Conservation (phyloP, 1,140 invertebrate genomes). For the Meloidogyne hapla region DNA sequence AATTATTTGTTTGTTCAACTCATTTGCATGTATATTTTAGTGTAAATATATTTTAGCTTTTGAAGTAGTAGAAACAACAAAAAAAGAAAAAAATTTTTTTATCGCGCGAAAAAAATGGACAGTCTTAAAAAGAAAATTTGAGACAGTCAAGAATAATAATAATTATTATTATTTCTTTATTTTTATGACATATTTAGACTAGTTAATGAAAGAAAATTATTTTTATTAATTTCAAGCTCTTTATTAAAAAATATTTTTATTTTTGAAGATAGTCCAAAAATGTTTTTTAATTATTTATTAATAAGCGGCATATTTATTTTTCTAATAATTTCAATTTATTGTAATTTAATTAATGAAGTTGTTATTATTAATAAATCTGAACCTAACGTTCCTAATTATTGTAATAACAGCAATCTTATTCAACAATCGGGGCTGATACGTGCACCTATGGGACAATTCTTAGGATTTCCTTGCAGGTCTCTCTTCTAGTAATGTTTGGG, state of each 20-base stretch:
- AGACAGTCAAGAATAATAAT: neutral
- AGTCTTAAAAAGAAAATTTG: neutral
- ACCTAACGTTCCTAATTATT: constrained; percentile 49
- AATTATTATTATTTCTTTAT: too few relatives aligned
- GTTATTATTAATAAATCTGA: constrained; percentile 37
- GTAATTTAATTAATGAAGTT: neutral
- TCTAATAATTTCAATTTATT: neutral
- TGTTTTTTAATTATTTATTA: neutral
- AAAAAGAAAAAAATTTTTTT: neutral
- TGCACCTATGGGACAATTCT: constrained; percentile 57
- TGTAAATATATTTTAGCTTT: constrained; percentile 2
- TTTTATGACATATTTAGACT: too few relatives aligned
- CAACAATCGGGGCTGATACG: constrained; percentile 43
- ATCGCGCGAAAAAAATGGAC: neutral
- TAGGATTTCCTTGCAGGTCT: constrained; percentile 55
- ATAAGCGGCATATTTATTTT: neutral
- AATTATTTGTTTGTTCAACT: neutral
- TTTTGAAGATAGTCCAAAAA: too few relatives aligned
- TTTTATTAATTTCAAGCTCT: too few relatives aligned
- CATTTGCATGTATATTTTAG: neutral
- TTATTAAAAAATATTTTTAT: too few relatives aligned
- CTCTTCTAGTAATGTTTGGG: too few relatives aligned
- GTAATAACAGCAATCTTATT: constrained; percentile 49
- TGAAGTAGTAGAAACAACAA: neutral
- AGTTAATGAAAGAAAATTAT: too few relatives aligned